A percentile compares a stretch with the other conserved stretches of the same genome.
Conservation (phyloP, 2,888 invertebrate genomes). For the Isotomurus palustris region DNA sequence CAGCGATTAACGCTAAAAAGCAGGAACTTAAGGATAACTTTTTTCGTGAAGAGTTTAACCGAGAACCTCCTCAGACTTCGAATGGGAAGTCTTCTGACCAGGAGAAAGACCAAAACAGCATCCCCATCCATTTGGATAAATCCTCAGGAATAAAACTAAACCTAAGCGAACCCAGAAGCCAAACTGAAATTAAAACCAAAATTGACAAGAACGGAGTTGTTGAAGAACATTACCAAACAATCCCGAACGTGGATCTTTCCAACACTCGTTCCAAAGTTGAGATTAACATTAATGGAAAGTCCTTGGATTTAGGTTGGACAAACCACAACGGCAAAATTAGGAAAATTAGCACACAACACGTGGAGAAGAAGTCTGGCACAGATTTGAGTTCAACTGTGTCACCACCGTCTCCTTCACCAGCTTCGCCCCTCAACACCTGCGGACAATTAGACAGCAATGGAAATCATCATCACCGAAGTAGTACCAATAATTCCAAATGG, state of each 20-base stretch:
- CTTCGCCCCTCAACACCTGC: too few relatives aligned
- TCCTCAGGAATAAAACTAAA: conserved; percentile 21
- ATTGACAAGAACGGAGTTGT: conserved; percentile 38
- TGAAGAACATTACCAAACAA: conserved; percentile 33
- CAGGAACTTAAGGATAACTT: conserved; percentile 20
- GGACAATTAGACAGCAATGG: too few relatives aligned
- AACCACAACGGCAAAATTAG: too few relatives aligned
- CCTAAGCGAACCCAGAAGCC: conserved; percentile 25
- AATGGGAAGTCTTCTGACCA: neutral
- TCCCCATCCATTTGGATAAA: conserved; percentile 21
- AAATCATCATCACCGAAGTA: too few relatives aligned
- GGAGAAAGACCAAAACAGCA: neutral
- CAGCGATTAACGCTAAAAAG: conserved; percentile 27
- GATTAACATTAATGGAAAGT: conserved; percentile 17
- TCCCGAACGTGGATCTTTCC: neutral
- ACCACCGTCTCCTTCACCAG: too few relatives aligned
- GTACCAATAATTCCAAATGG: too few relatives aligned
- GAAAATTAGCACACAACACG: too few relatives aligned
- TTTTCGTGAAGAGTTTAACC: conserved; percentile 20
- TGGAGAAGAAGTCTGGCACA: too few relatives aligned
- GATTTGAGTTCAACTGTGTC: too few relatives aligned
- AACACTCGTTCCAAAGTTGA: conserved; percentile 23
- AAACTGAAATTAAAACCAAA: conserved; percentile 38
- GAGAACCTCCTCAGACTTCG: conserved; percentile 3
- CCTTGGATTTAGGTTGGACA: conserved; percentile 13